phyloP scores from a whole-genome alignment of 2,888 invertebrate genomes.

The Thymelicus acteon region DNA sequence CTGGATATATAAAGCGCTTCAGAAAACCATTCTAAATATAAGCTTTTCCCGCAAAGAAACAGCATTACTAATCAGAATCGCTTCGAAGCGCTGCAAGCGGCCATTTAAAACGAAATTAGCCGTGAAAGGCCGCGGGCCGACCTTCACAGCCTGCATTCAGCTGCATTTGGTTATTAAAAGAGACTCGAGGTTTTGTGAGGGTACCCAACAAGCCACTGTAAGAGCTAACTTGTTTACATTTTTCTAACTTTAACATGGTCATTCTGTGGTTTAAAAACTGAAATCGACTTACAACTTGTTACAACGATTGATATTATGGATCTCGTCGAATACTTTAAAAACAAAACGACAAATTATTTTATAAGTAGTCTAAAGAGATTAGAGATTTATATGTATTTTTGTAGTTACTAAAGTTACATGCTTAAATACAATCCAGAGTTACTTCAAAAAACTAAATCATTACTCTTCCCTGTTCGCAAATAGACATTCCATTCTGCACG shows the following conservation, averaged over 20 bases:
- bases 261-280: background rate
- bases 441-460: too few species aligned
- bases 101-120: constrained; percentile 35
- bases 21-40: constrained; percentile 26
- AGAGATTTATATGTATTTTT: too few species aligned
- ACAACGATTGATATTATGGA: too few species aligned
- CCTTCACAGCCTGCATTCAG: constrained; percentile 23
- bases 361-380: too few species aligned
- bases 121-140: constrained; percentile 22
- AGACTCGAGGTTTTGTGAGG: constrained; percentile 9
- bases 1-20: constrained; percentile 5
- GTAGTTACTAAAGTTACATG: too few species aligned
- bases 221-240: constrained; percentile 10
- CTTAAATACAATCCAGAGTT: too few species aligned
- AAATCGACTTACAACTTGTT: background rate
- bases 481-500: too few species aligned
- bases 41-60: constrained; percentile 24
- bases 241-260: background rate
- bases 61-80: constrained; percentile 30
- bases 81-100: constrained; percentile 15
- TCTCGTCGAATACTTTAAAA: too few species aligned
- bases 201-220: background rate
- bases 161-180: constrained; percentile 12
- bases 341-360: too few species aligned
- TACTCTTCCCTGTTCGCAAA: too few species aligned